A percentile compares a stretch with the other conserved stretches of the same genome.
phyloP scores from a whole-genome alignment of 1,140 invertebrate species.

The Drosophila simulans region DNA sequence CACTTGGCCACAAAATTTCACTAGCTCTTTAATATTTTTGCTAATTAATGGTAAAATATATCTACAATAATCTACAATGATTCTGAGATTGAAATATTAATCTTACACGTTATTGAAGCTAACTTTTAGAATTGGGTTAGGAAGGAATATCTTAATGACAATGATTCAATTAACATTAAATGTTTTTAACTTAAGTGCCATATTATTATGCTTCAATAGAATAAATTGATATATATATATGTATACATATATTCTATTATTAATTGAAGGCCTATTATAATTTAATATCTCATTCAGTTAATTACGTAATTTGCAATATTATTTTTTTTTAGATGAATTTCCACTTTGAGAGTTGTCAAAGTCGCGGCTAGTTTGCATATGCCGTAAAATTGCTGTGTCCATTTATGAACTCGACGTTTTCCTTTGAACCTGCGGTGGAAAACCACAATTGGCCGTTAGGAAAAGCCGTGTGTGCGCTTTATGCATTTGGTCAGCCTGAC shows the following conservation, averaged over 20 bases:
- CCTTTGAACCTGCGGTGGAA: not conserved
- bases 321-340: slow-evolving; percentile 13
- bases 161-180: no score
- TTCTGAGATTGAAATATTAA: no score
- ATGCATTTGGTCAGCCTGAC: slow-evolving; percentile 52
- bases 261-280: not conserved
- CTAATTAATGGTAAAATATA: no score
- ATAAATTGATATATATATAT: not conserved
- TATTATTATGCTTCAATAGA: no score
- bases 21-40: no score
- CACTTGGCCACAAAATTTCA: no score
- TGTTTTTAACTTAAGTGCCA: no score
- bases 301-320: slow-evolving; percentile 24
- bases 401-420: slow-evolving; percentile 40
- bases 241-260: not conserved
- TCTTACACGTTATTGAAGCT: no score
- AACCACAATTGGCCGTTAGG: slow-evolving; percentile 11
- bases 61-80: no score
- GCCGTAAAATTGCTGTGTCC: slow-evolving; percentile 25
- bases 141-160: no score
- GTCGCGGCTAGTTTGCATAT: slow-evolving; percentile 45
- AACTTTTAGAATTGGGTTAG: no score
- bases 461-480: slow-evolving; percentile 12
- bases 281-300: slow-evolving; percentile 1
- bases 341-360: slow-evolving; percentile 34